These are phyloP conservation scores for Tribolium castaneum DNA, from an alignment of 1,140 invertebrate genomes.

Conservation along the genomic window DNA sequence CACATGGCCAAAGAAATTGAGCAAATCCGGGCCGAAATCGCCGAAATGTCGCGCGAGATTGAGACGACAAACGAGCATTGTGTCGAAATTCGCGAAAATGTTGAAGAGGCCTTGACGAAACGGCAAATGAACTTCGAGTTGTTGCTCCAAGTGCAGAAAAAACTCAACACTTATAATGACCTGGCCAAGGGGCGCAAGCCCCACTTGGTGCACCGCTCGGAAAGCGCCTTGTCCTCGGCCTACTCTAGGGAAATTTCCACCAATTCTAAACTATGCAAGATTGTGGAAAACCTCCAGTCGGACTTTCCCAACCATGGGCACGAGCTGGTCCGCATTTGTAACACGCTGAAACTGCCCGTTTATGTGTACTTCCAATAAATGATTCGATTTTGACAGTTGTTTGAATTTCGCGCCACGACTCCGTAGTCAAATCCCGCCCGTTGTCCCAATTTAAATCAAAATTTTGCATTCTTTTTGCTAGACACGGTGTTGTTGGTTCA, in stretches of 20 bases:
- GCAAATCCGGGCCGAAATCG: conserved; percentile 57
- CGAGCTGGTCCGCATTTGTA: conserved; percentile 66
- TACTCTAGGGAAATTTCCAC: conserved; percentile 66
- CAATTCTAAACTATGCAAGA: conserved; percentile 66
- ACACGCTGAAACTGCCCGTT: conserved; percentile 64
- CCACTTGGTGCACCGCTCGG: conserved; percentile 65
- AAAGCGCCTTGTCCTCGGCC: conserved; percentile 64
- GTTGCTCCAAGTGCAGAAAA: conserved; percentile 71
- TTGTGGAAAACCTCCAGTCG: conserved; percentile 67
- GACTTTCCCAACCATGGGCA: conserved; percentile 70
- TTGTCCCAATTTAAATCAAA: background rate
- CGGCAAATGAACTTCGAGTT: conserved; percentile 70
- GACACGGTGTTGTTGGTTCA: no score
- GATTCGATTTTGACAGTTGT: background rate
- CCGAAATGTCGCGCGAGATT: conserved; percentile 51
- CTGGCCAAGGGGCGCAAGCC: conserved; percentile 65
- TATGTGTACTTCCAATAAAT: conserved; percentile 16
- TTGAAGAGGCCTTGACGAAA: conserved; percentile 66
- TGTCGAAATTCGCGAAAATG: conserved; percentile 50
- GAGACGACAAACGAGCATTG: conserved; percentile 36
- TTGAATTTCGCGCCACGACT: conserved; percentile 3
- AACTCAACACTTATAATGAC: conserved; percentile 68
- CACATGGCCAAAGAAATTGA: conserved; percentile 59
- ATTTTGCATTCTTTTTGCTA: no score
- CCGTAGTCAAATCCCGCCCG: background rate